Evolutionary conservation across 2,888 invertebrate genomes (phyloP).

Genomic region (Boloria selene): DNA sequence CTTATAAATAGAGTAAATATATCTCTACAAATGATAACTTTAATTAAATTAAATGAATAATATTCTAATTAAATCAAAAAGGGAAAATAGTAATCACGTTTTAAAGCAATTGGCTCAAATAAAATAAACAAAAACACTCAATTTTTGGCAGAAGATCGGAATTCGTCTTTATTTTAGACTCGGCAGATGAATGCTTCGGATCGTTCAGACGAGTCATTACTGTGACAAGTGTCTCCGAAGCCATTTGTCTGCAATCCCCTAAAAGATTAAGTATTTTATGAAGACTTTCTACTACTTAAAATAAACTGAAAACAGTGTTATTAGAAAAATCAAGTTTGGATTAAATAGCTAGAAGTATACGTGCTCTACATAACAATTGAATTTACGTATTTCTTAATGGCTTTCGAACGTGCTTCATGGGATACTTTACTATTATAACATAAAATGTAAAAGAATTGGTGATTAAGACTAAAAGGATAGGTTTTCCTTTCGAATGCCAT

Average conservation of each 20-base stretch:
- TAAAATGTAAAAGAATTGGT: no score
- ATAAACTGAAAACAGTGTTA: no score
- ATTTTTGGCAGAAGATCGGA: slow-evolving; percentile 56
- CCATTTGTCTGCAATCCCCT: slow-evolving; percentile 39
- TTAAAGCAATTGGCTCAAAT: slow-evolving; percentile 39
- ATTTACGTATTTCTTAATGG: no score
- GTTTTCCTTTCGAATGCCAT: no score
- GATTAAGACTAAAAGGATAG: no score
- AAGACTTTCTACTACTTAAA: not conserved
- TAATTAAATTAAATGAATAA: not conserved
- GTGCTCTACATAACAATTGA: no score
- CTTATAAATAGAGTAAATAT: not conserved
- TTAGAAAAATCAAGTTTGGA: no score
- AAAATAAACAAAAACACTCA: slow-evolving; percentile 55
- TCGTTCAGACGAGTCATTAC: slow-evolving; percentile 39
- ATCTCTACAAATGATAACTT: not conserved
- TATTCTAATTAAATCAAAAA: slow-evolving; percentile 20
- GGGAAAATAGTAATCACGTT: slow-evolving; percentile 33
- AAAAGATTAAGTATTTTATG: slow-evolving; percentile 9
- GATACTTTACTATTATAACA: no score
- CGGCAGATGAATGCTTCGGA: slow-evolving; percentile 43
- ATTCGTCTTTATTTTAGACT: slow-evolving; percentile 55
- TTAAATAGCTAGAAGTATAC: no score
- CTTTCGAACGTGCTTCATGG: no score
- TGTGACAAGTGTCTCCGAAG: slow-evolving; percentile 40